A percentile compares a stretch with the other conserved stretches of the same genome.
phyloP scores from a whole-genome alignment of 2,888 invertebrate genomes.

The Drosophila longiperda region DNA sequence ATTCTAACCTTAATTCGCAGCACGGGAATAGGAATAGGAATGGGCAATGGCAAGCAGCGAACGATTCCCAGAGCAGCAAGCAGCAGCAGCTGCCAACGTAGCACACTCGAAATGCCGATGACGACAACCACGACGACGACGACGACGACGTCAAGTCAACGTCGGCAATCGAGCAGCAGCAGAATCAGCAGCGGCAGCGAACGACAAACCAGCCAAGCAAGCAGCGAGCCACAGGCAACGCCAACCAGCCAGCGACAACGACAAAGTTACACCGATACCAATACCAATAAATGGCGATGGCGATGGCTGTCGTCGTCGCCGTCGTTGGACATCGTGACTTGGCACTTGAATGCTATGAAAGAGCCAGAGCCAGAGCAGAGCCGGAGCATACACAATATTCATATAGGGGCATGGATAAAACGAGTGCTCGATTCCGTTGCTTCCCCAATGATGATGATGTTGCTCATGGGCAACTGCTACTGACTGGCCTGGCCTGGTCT shows the following conservation, averaged over 20 bases:
- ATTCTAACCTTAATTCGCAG: slow-evolving; percentile 47
- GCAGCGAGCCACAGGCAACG: slow-evolving; percentile 46
- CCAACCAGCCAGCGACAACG: slow-evolving; percentile 49
- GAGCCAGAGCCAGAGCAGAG: slow-evolving; percentile 53
- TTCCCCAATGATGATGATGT: slow-evolving; percentile 56
- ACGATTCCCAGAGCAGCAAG: slow-evolving; percentile 35
- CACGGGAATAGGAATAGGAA: slow-evolving; percentile 28
- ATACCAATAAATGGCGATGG: slow-evolving; percentile 57
- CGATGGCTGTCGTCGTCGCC: slow-evolving; percentile 36
- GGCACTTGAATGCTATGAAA: slow-evolving; percentile 58
- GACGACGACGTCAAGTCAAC: slow-evolving; percentile 32
- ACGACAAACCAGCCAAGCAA: slow-evolving; percentile 64
- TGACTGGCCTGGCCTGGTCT: slow-evolving; percentile 12
- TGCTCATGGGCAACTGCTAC: slow-evolving; percentile 51
- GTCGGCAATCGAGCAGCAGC: slow-evolving; percentile 41
- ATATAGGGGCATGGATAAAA: slow-evolving; percentile 27
- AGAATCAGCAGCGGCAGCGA: slow-evolving; percentile 26
- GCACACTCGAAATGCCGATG: slow-evolving; percentile 53
- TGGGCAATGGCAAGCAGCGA: slow-evolving; percentile 17
- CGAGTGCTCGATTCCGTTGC: slow-evolving; percentile 42
- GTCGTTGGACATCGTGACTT: slow-evolving; percentile 73
- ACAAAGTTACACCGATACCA: slow-evolving; percentile 70
- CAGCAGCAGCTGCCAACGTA: slow-evolving; percentile 58
- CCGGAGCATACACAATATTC: slow-evolving; percentile 44
- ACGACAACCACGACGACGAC: slow-evolving; percentile 35